Evolutionary conservation across 2,888 invertebrate genomes (phyloP), one percentile per base, ranked within the genome.

Genomic region (Belgica antarctica): DNA sequence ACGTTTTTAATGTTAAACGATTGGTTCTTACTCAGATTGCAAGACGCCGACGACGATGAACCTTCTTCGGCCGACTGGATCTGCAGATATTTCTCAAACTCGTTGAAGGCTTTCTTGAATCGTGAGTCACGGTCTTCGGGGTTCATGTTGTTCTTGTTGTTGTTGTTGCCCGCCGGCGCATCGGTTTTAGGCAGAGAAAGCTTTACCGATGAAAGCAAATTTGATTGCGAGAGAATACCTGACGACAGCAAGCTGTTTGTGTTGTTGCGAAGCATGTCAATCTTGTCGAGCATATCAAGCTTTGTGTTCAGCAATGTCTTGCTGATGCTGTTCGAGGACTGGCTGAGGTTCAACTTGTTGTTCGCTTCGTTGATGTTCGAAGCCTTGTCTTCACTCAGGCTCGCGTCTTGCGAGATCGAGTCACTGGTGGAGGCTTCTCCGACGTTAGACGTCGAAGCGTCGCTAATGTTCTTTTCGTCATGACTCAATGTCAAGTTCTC

Each of bases 241-340:
- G 88, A 86, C 41, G 89, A 88, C 47, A 90, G 82, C 76, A 89
- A 86, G 77, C 87, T 90, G 79, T 90, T 90, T 61, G 90, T 88
- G 77, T 89, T 90, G 80, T 91, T 90, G 5, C 86, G 84, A 52
- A 86, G 86, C 77, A 87, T 87, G 19, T 86, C 82, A 77, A 87
- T 85, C 76, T 86, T 85, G 76, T 87, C 87, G 57, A 87, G 80
- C 61, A 86, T 85, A 75, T 87, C 87, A 1, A 86, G 82, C 0
- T 85, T 83, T 74, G 79, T 80, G 2, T 78, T 78, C 28, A 79
- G 73, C 3, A 80, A 72, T 12, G 78, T 76, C 71, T 80, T 80
- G 12, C 78, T 77, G 46, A 79, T 76, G 68, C 72, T 73, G 63
- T 77, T 78, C 1, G 77, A 78, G 22, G 79, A 76, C 72, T 79